A percentile compares a stretch with the other conserved stretches of the same genome.
Evolutionary conservation across 2,113 vertebrate genomes (phyloP).

Genomic region (Desmodus rotundus): DNA sequence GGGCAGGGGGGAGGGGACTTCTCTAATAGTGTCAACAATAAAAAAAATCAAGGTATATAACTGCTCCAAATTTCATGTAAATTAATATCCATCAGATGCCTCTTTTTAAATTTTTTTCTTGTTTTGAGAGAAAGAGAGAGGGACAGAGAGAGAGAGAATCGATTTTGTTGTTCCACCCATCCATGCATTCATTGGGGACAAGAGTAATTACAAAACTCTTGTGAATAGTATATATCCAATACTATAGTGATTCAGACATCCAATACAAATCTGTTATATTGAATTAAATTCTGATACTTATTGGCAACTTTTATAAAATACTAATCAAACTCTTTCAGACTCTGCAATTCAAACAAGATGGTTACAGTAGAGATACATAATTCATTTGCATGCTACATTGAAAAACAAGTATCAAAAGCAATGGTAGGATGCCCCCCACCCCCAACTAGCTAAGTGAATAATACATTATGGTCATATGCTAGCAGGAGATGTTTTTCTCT

Average conservation of each 20-base stretch:
- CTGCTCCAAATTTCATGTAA: too few relatives aligned
- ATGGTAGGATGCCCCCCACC: background rate
- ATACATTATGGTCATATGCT: background rate
- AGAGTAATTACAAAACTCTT: background rate
- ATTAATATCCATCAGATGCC: too few relatives aligned
- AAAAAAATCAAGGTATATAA: too few relatives aligned
- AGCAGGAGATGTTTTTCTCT: background rate
- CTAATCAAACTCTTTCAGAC: background rate
- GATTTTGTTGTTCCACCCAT: too few relatives aligned
- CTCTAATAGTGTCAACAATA: too few relatives aligned
- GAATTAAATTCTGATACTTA: background rate
- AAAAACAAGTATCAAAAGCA: background rate
- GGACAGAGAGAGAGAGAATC: too few relatives aligned
- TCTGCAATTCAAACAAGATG: background rate
- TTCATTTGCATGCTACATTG: background rate
- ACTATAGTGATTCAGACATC: background rate
- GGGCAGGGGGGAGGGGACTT: too few relatives aligned
- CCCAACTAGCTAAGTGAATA: background rate
- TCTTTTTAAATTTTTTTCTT: too few relatives aligned
- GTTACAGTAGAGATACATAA: background rate
- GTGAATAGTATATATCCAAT: background rate
- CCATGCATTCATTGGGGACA: too few relatives aligned
- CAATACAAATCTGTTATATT: background rate
- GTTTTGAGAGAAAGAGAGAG: too few relatives aligned
- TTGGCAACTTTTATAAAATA: background rate